phyloP scores from a whole-genome alignment of 1,140 invertebrate species.

The Parapsyche elsis region DNA sequence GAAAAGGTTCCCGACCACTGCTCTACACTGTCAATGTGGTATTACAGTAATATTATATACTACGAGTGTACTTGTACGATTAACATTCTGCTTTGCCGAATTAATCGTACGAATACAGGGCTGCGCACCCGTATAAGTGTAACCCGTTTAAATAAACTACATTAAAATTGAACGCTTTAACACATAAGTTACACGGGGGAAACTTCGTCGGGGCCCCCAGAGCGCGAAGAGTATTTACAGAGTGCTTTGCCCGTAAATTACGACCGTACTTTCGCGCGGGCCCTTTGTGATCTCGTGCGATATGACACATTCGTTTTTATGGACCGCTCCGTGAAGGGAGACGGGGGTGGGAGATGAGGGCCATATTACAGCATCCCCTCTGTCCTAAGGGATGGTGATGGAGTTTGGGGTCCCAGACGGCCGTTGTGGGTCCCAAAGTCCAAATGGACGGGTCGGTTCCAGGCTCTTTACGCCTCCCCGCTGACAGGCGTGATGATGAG shows the following conservation, averaged over 20 bases:
- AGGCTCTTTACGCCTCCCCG: slow-evolving; percentile 6
- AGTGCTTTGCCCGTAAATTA: not conserved
- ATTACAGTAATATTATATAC: too few species aligned
- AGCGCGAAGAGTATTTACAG: not conserved
- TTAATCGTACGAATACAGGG: too few species aligned
- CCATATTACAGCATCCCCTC: not conserved
- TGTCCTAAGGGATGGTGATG: too few species aligned
- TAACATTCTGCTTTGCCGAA: too few species aligned
- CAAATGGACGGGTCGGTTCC: not conserved
- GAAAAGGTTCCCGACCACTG: too few species aligned
- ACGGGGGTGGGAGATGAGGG: not conserved
- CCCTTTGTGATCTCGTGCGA: not conserved
- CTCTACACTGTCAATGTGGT: too few species aligned
- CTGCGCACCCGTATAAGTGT: too few species aligned
- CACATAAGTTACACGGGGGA: not conserved
- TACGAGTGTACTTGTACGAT: too few species aligned
- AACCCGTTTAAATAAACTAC: too few species aligned
- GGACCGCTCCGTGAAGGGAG: not conserved
- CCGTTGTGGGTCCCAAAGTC: not conserved
- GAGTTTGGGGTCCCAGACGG: not conserved
- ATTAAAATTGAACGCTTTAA: too few species aligned
- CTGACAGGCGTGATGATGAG: slow-evolving; percentile 18
- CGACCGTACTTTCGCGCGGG: not conserved
- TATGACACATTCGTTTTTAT: slow-evolving; percentile 14
- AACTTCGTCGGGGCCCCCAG: not conserved